Percentiles rank a stretch among this genome's conserved stretches.
These are phyloP conservation scores for Drosophila affinis DNA, from an alignment of 2,888 invertebrate genomes.

Conservation along the genomic window DNA sequence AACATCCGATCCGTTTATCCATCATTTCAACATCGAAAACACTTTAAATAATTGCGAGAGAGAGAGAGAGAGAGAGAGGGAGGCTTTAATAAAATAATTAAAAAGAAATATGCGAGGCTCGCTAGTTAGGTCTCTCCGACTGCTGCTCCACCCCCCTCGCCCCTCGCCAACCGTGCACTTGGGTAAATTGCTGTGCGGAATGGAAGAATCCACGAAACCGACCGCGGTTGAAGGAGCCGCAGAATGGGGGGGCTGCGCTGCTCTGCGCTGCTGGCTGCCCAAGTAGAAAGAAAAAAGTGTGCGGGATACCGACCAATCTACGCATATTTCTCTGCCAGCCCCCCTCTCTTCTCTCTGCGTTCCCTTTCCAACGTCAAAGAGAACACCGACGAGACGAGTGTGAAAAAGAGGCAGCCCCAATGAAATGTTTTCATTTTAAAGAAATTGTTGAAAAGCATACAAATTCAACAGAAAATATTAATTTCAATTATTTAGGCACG, in stretches of 20 bases:
- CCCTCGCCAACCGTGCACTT: constrained; percentile 50
- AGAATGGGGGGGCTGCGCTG: constrained; percentile 41
- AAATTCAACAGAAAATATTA: constrained; percentile 70
- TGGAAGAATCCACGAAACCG: constrained; percentile 1
- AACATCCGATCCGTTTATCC: constrained; percentile 18
- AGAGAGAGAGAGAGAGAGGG: background rate
- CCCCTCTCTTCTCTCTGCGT: background rate
- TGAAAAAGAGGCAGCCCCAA: constrained; percentile 43
- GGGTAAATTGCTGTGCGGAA: constrained; percentile 47
- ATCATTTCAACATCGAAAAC: constrained; percentile 49
- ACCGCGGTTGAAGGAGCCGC: constrained; percentile 40
- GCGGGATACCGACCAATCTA: constrained; percentile 72
- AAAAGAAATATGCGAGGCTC: constrained; percentile 66
- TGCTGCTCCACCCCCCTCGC: constrained; percentile 23
- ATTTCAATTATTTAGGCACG: constrained; percentile 75
- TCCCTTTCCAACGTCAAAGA: constrained; percentile 55
- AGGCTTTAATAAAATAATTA: constrained; percentile 75
- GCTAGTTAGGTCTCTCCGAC: constrained; percentile 29
- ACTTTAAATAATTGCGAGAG: constrained; percentile 67
- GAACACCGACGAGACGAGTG: constrained; percentile 51
- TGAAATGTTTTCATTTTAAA: constrained; percentile 65
- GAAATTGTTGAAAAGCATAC: constrained; percentile 54
- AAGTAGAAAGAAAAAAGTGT: constrained; percentile 69
- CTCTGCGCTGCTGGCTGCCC: constrained; percentile 26
- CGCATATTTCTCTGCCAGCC: constrained; percentile 50